phyloP scores from a whole-genome alignment of 1,140 invertebrate species.

The Tenebrio molitor region DNA sequence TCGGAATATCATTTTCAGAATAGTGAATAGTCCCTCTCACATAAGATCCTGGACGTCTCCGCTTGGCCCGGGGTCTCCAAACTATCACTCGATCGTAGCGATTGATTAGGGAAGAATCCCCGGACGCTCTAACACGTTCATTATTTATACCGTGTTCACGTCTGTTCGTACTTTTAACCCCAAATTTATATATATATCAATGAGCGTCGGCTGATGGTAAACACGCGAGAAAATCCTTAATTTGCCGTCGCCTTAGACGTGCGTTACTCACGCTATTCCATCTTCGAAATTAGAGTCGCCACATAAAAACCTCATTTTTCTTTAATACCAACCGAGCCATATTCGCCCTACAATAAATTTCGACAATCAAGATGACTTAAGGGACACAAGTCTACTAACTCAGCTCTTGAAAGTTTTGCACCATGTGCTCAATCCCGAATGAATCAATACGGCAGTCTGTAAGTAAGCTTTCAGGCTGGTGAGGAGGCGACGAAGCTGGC shows the following conservation, averaged over 20 bases:
- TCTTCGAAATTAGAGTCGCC: slow-evolving; percentile 36
- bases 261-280: slow-evolving; percentile 35
- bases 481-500: background rate
- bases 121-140: slow-evolving; percentile 29
- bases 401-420: slow-evolving; percentile 41
- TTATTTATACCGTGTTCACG: slow-evolving; percentile 37
- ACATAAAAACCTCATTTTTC: slow-evolving; percentile 24
- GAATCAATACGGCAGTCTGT: slow-evolving; percentile 40
- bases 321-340: background rate
- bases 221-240: slow-evolving; percentile 41
- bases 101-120: slow-evolving; percentile 23
- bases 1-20: slow-evolving; percentile 27
- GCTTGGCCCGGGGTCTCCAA: background rate
- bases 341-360: slow-evolving; percentile 13
- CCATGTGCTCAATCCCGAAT: slow-evolving; percentile 46
- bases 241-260: slow-evolving; percentile 31
- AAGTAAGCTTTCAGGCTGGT: slow-evolving; percentile 34
- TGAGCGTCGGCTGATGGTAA: slow-evolving; percentile 28
- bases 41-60: slow-evolving; percentile 1
- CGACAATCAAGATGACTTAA: slow-evolving; percentile 30
- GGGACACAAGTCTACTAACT: slow-evolving; percentile 19
- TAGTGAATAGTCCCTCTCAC: background rate
- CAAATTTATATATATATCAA: slow-evolving; percentile 34
- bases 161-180: slow-evolving; percentile 35
- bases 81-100: slow-evolving; percentile 13